Evolutionary conservation across 2,888 invertebrate species (phyloP), one percentile per base, ranked within the genome.

Genomic region (Phymatocera aterrima): DNA sequence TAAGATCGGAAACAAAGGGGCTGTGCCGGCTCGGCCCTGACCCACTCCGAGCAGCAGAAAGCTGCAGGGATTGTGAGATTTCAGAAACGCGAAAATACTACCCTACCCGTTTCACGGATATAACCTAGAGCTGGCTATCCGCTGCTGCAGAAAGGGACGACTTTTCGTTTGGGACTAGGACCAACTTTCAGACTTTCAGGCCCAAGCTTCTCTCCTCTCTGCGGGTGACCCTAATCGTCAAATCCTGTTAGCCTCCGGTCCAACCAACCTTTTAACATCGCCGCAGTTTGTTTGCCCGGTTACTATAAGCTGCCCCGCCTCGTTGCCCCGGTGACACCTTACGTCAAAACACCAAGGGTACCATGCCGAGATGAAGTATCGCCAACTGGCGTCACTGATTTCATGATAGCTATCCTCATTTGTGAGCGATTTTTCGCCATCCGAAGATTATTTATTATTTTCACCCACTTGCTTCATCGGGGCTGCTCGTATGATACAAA

Each of bases 301-400:
- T n/a, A 21, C 54, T 40, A 8, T 75, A 54, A 54, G 74, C 74
- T 18, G 57, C 57, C 70, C 70, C 74, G 74, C 74, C 57, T 75
- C 74, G 74, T 75, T 75, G 74, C 74, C 57, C 28, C 74, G 74
- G 54, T 75, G 74, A 75, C 74, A 75, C 74, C 74, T 70, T 51
- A 24, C 57, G 74, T 75, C 74, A 75, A 75, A 57, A 75, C 74
- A 75, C n/a, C 31, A 31, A 18, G 43, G 65, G 43, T 6, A 68
- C 24, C 65, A 72, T 10, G 51, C 51, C 0, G 51, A 72, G 51
- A 51, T 12, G 15, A 68, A 43, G 24, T 43, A 37, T 43, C 5
- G 15, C 43, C 37, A 46, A 68, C 61, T 3, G 10, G 12, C 6
- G 15, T n/a, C 34, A 31, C 12, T 10, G 61, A 64, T 64, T 15